Base-by-base conservation (phyloP, 2,888 invertebrate genomes). In the Thyatira batis region DNA sequence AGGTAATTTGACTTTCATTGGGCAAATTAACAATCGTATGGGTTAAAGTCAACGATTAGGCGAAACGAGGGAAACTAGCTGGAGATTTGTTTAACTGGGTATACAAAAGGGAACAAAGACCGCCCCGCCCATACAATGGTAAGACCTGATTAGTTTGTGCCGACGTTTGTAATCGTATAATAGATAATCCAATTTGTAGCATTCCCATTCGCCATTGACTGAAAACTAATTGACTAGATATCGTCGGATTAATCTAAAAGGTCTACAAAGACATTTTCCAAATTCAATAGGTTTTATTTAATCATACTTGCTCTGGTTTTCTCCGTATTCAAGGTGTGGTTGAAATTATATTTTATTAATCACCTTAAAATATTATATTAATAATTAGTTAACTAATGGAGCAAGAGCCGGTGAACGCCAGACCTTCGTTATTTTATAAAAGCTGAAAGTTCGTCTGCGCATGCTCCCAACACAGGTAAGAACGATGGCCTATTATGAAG, bases 141-240 rank as follows among this genome's bases (percentile, higher is more conserved):
- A 57, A 59, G 55, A 61, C 51, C 63, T 75, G 73, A 82, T 78
- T 81, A 78, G 74, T 78, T 78, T 70, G 72, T 71, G 67, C 68
- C 66, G 69, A 68, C 73, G 57, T 72, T 71, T 67, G 69, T 79
- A 78, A 81, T 80, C 79, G 70, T 71, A 76, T 77, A 76, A 73
- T 68, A 75, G 75, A 75, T 80, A 80, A 80, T 73, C 75, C 76
- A 78, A 80, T 80, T 77, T 73, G 78, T 73, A 71, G 69, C 64
- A 66, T 66, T 66, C 67, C 66, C 69, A 66, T 70, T 74, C 72
- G 69, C 60, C 63, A 71, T 69, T 72, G 67, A 70, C 67, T 71
- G 60, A 23, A 61, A 65, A 65, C 64, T 68, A 74, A 73, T 74
- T 69, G 65, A 65, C 62, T 68, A 59, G 63, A 67, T 55, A 57